Base-by-base conservation (phyloP, 2,113 vertebrate genomes). In the Halichoerus grypus region DNA sequence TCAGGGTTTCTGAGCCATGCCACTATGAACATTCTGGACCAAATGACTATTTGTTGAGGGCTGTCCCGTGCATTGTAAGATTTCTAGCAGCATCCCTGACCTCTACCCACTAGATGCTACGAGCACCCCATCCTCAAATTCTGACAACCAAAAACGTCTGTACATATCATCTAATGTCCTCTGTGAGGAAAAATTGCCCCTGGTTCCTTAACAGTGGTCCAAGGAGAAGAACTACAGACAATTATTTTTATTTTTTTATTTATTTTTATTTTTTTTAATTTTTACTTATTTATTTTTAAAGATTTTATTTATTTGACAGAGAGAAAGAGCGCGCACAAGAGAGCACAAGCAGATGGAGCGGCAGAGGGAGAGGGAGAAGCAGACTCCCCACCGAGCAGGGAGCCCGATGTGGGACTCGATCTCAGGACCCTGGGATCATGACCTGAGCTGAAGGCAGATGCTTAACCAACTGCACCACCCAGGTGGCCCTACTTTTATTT, bases 211-310 rank as follows among this genome's bases (percentile, higher is more conserved):
- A 21, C 24, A 53, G 4, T 28, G 51, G 28, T 53, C 88, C 46
- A 65, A 51, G 24, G 71, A 19, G 46, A 65, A 82, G 39, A n/a
- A 85, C 26, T 85, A 79, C 3, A 65, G 63, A 93, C 76, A 93
- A 76, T 69, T 22, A 63, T 21, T 46, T 81, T 49, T 71, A 26
- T 33, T 67, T 65, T 33, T 33, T 46, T 31, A 28, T 63, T 65
- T 65, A 63, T 65, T 65, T 67, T 33, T 67, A 33, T 33, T 67
- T 33, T 67, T 46, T 65, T 33, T 33, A 65, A 19, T 57, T 7
- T 67, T 65, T 63, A 31, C 14, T 65, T 63, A 31, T 63, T 65
- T 65, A 63, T 65, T 65, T 67, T 33, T 67, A 67, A 67, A 67
- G 63, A 33, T 67, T 65, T 33, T 33, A 65, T 16, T 67, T 33